Evolutionary conservation across 2,797 vertebrate species (phyloP).

Genomic region (Linurgus olivaceus): DNA sequence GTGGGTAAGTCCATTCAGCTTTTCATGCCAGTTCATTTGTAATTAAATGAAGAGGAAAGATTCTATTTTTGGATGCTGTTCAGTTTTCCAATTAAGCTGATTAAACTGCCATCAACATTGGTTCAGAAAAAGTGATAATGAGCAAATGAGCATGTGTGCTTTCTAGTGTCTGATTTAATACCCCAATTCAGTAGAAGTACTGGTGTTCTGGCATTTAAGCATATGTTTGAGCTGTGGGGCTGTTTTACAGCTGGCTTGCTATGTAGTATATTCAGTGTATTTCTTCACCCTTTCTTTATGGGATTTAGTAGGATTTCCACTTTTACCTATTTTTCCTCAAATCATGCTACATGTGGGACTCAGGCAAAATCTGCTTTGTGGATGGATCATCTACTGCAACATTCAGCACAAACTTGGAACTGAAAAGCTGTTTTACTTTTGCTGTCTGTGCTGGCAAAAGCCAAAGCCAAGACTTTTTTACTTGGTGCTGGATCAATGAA

Average conservation of each 20-base stretch:
- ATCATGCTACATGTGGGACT: background rate
- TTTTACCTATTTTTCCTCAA: background rate
- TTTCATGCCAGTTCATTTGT: background rate
- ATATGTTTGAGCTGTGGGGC: background rate
- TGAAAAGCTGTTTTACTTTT: background rate
- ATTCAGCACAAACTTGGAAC: background rate
- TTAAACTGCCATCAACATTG: background rate
- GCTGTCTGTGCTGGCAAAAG: slow-evolving; percentile 24
- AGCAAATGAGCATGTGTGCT: background rate
- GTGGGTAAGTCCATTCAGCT: background rate
- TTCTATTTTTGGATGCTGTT: background rate
- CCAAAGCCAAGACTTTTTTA: background rate
- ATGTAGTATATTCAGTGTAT: rapidly evolving
- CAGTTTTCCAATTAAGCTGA: background rate
- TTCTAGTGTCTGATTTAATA: background rate
- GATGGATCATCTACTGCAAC: background rate
- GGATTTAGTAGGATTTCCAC: background rate
- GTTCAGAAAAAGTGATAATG: background rate
- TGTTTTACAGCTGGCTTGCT: background rate
- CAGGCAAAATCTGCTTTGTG: background rate
- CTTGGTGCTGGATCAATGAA: background rate
- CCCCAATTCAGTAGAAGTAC: background rate
- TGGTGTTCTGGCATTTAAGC: background rate
- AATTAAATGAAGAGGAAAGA: background rate
- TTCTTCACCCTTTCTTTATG: background rate